Base-by-base conservation (phyloP, 2,888 invertebrate species). In the Torymus tubicola region DNA sequence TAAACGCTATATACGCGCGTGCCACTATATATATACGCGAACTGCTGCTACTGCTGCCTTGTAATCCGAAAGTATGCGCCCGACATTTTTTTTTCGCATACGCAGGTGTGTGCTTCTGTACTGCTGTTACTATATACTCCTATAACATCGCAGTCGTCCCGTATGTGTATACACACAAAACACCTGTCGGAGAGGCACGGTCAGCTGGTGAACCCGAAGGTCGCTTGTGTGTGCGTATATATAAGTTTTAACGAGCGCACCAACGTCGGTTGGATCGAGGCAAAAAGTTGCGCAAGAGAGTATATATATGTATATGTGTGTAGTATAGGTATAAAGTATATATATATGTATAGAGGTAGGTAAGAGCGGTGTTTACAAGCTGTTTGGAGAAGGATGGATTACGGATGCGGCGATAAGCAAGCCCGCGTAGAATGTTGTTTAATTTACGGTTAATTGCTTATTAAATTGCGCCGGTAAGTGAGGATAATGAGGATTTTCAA, bases 181-280 rank as follows among this genome's bases (percentile, higher is more conserved):
- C 78, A 79, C 73, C 73, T 79, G 73, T 63, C 75, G 55, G 58
- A 24, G 67, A 2, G 16, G n/a, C 53, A 55, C 53, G 61, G 63
- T 79, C 72, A 73, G 78, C 72, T 72, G 72, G 67, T 72, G 53
- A 31, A 53, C 42, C 16, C 53, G 67, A 78, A 78, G 72, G 78
- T 72, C 72, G 42, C 18, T 50, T 53, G 16, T 24, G 24, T 24
- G 24, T 24, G 24, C 24, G 24, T 24, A 3, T 24, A 3, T 24
- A 24, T 55, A 77, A 75, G 60, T 75, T 58, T 75, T 58, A 65
- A 74, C 65, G 61, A 58, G n/a, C n/a, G 74, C 14, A 24, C 24
- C 24, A 3, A 24, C 24, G 24, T 2, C 24, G 24, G 24, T 24
- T 24, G 24, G 24, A 24, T 24, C 24, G 24, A 24, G 24, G 24